phyloP scores from a whole-genome alignment of 2,888 invertebrate species.

The Platerodrilus igneus region DNA sequence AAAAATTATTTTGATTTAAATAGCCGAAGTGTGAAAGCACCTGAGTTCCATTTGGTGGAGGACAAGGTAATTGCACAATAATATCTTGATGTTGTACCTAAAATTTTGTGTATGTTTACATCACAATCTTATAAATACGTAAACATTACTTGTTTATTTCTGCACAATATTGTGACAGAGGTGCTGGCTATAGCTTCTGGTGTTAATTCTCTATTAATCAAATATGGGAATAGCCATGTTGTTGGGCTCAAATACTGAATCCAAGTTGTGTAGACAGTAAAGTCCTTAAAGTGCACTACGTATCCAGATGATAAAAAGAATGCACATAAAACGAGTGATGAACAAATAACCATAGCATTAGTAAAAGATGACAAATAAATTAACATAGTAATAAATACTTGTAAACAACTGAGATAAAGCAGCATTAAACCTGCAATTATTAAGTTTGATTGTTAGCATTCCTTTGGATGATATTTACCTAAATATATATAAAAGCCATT shows the following conservation, averaged over 20 bases:
- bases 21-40: slow-evolving; percentile 54
- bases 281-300: slow-evolving; percentile 62
- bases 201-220: slow-evolving; percentile 63
- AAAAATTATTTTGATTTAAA: slow-evolving; percentile 51
- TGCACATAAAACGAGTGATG: slow-evolving; percentile 57
- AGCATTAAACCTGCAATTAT: slow-evolving; percentile 62
- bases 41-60: slow-evolving; percentile 73
- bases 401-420: slow-evolving; percentile 63
- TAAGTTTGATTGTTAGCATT: neutral
- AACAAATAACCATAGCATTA: slow-evolving; percentile 59
- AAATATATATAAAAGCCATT: slow-evolving; percentile 69
- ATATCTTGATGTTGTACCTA: slow-evolving; percentile 82
- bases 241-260: slow-evolving; percentile 66
- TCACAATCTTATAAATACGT: neutral
- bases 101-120: slow-evolving; percentile 15
- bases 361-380: slow-evolving; percentile 64
- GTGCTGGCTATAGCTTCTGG: slow-evolving; percentile 58
- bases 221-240: slow-evolving; percentile 65
- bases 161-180: slow-evolving; percentile 56
- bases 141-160: slow-evolving; percentile 71
- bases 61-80: slow-evolving; percentile 78
- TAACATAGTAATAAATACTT: slow-evolving; percentile 63
- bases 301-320: slow-evolving; percentile 64
- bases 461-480: slow-evolving; percentile 52
- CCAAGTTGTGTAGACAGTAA: slow-evolving; percentile 63